Conservation (phyloP, 30 jellyfish, hydroid and myxozoan species). For the Phacellophora camtschatica region DNA sequence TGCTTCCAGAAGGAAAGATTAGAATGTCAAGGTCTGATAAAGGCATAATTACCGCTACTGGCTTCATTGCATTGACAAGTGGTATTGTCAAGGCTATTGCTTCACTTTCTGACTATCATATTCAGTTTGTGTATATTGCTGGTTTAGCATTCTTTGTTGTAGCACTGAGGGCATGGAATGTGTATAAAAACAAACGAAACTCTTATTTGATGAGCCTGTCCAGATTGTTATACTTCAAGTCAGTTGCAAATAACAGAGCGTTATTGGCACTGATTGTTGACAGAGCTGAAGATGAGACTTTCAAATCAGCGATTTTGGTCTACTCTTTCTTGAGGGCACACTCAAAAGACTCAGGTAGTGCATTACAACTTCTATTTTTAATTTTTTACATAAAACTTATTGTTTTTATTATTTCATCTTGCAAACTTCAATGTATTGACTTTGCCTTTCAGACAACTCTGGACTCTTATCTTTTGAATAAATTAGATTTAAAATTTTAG, state of each 20-base stretch:
- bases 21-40: slow-evolving; percentile 74
- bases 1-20: slow-evolving; percentile 88
- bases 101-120: slow-evolving; percentile 45
- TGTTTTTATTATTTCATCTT: neutral
- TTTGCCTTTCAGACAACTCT: no score
- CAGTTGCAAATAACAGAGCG: slow-evolving; percentile 88
- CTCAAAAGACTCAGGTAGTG: neutral
- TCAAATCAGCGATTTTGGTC: slow-evolving; percentile 77
- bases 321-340: slow-evolving; percentile 55
- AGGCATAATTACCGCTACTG: slow-evolving; percentile 64
- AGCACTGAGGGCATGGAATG: slow-evolving; percentile 88
- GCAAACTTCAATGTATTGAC: no score
- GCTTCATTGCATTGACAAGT: slow-evolving; percentile 57
- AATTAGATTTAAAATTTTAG: no score
- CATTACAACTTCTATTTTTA: neutral
- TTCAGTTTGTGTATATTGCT: slow-evolving; percentile 53
- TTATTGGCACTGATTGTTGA: slow-evolving; percentile 79
- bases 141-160: slow-evolving; percentile 67
- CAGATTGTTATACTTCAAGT: slow-evolving; percentile 67
- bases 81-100: slow-evolving; percentile 46
- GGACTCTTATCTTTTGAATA: no score
- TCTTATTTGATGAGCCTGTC: slow-evolving; percentile 67
- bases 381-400: neutral
- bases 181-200: slow-evolving; percentile 83
- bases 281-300: slow-evolving; percentile 87